A percentile compares a stretch with the other conserved stretches of the same genome.
These are phyloP conservation scores for Dicentrarchus labrax DNA, from an alignment of 2,113 vertebrate species.

Conservation along the genomic window DNA sequence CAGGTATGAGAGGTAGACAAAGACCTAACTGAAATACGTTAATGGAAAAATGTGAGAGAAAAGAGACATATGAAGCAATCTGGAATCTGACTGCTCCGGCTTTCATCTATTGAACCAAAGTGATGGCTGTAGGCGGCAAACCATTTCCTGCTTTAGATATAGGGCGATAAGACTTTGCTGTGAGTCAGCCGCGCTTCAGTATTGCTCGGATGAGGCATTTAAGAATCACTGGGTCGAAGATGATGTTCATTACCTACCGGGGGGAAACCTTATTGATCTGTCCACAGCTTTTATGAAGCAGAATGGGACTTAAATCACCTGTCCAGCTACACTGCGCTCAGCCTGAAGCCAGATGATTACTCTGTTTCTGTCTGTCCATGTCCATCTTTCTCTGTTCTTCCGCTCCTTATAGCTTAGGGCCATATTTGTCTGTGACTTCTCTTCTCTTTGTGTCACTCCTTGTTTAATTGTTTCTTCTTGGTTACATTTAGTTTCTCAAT, in stretches of 20 bases:
- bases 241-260: slow-evolving; percentile 42
- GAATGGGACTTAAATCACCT: slow-evolving; percentile 37
- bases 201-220: slow-evolving; percentile 8
- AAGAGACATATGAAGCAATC: slow-evolving; percentile 8
- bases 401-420: neutral
- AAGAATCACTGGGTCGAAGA: slow-evolving; percentile 37
- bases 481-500: neutral
- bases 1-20: neutral
- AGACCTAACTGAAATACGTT: slow-evolving; percentile 17
- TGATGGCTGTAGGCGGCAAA: slow-evolving; percentile 1
- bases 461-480: too few species aligned
- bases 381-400: neutral
- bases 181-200: neutral
- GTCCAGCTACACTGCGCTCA: neutral
- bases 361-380: neutral
- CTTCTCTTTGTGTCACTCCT: neutral
- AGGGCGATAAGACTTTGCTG: neutral
- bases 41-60: neutral
- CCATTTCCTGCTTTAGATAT: slow-evolving; percentile 33
- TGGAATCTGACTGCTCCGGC: neutral
- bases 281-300: slow-evolving; percentile 17
- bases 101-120: slow-evolving; percentile 23
- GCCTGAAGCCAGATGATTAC: neutral
- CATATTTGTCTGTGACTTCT: too few species aligned
- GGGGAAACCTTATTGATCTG: slow-evolving; percentile 39